Conservation (phyloP, 2,797 vertebrate species). For the Trachurus trachurus region DNA sequence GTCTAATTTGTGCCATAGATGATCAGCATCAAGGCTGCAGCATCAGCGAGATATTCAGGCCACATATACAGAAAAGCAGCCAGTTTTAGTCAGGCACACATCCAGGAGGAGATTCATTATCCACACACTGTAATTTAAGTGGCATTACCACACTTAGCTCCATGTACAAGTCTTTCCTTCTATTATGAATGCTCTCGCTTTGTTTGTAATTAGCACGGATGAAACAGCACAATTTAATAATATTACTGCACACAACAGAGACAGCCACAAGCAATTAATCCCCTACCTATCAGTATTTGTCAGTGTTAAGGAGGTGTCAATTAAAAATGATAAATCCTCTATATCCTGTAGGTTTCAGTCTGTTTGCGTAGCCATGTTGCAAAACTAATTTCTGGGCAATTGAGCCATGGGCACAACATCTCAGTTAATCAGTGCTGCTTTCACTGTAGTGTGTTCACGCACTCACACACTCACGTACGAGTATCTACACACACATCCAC, state of each 20-base stretch:
- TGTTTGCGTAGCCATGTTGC: slow-evolving; percentile 23
- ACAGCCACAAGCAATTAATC: slow-evolving; percentile 45
- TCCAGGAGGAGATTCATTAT: slow-evolving; percentile 24
- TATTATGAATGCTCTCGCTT: slow-evolving; percentile 25
- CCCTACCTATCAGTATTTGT: slow-evolving; percentile 55
- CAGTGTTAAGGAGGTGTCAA: slow-evolving; percentile 45
- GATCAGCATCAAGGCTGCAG: slow-evolving; percentile 48
- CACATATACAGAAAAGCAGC: slow-evolving; percentile 12
- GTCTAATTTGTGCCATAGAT: slow-evolving; percentile 48
- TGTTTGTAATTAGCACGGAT: slow-evolving; percentile 26
- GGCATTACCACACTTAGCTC: background rate
- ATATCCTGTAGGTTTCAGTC: slow-evolving; percentile 41
- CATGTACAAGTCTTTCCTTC: slow-evolving; percentile 10
- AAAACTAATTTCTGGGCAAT: slow-evolving; percentile 57
- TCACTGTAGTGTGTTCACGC: slow-evolving; percentile 10
- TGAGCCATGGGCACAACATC: slow-evolving; percentile 46
- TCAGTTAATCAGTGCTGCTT: slow-evolving; percentile 46
- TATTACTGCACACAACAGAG: slow-evolving; percentile 46
- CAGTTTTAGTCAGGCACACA: slow-evolving; percentile 16
- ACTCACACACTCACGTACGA: slow-evolving; percentile 9
- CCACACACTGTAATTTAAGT: slow-evolving; percentile 12
- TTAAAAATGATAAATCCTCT: slow-evolving; percentile 60
- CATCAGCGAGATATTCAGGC: background rate
- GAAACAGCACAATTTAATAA: slow-evolving; percentile 33
- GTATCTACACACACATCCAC: slow-evolving; percentile 5